These are phyloP conservation scores for Peromyscus aztecus DNA, from an alignment of 2,797 vertebrate species.

Conservation along the genomic window DNA sequence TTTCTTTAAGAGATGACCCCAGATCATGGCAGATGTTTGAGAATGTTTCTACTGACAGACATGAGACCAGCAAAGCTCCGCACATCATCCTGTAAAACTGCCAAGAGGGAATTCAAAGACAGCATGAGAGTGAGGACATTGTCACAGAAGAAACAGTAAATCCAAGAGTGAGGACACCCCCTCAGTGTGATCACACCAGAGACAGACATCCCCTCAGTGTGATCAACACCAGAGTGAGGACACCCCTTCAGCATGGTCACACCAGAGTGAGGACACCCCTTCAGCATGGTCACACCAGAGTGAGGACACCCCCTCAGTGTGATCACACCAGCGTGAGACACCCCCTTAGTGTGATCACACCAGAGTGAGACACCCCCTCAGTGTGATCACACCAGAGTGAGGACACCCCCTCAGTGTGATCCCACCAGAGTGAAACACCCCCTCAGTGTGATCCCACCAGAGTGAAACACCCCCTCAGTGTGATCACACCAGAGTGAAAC, in stretches of 20 bases:
- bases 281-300: neutral
- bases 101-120: constrained; percentile 40
- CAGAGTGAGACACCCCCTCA: neutral
- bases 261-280: too few relatives aligned
- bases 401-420: too few relatives aligned
- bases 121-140: neutral
- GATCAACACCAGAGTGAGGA: neutral
- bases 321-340: too few relatives aligned
- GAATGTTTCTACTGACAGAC: neutral
- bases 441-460: too few relatives aligned
- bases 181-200: neutral
- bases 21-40: neutral
- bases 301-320: too few relatives aligned
- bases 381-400: neutral
- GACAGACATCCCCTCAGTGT: neutral
- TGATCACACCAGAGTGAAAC: neutral
- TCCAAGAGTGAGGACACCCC: neutral
- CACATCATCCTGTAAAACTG: constrained; percentile 29
- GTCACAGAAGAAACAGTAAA: constrained; percentile 29
- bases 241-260: neutral
- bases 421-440: too few relatives aligned
- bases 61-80: constrained; percentile 35
- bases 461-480: neutral
- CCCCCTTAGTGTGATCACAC: too few relatives aligned
- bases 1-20: constrained; percentile 16